A percentile compares a stretch with the other conserved stretches of the same genome.
These are phyloP conservation scores for Leptopterna dolabrata DNA, from an alignment of 2,888 invertebrate genomes.

Conservation along the genomic window DNA sequence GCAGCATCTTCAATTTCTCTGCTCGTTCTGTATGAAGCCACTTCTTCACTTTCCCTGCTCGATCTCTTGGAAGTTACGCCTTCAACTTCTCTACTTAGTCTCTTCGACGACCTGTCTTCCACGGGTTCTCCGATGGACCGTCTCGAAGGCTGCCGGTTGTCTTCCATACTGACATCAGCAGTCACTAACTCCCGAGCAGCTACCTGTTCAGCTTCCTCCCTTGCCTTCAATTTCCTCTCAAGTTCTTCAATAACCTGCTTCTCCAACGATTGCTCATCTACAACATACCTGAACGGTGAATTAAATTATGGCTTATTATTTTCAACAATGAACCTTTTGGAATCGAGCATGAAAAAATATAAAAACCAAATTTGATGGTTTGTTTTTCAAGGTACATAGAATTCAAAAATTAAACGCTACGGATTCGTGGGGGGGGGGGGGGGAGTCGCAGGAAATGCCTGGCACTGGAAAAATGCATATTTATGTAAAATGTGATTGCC, in stretches of 20 bases:
- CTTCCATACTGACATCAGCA: neutral
- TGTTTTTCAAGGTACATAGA: too few species aligned
- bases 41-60: neutral
- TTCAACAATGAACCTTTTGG: too few species aligned
- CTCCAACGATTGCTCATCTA: constrained; percentile 22
- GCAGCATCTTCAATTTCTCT: neutral
- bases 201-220: neutral
- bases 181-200: neutral
- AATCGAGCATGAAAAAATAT: too few species aligned
- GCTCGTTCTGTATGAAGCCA: neutral
- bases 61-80: neutral
- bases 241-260: constrained; percentile 36
- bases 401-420: too few species aligned
- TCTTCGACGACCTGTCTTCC: neutral
- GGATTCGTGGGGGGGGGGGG: too few species aligned
- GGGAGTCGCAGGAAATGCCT: too few species aligned
- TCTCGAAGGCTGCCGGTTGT: neutral
- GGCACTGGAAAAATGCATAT: too few species aligned
- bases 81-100: neutral
- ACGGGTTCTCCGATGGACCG: neutral
- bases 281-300: neutral
- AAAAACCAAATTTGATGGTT: too few species aligned
- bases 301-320: too few species aligned
- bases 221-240: constrained; percentile 31
- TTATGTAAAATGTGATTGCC: too few species aligned